phyloP scores from a whole-genome alignment of 1,140 invertebrate genomes.

The Sogatella furcifera region DNA sequence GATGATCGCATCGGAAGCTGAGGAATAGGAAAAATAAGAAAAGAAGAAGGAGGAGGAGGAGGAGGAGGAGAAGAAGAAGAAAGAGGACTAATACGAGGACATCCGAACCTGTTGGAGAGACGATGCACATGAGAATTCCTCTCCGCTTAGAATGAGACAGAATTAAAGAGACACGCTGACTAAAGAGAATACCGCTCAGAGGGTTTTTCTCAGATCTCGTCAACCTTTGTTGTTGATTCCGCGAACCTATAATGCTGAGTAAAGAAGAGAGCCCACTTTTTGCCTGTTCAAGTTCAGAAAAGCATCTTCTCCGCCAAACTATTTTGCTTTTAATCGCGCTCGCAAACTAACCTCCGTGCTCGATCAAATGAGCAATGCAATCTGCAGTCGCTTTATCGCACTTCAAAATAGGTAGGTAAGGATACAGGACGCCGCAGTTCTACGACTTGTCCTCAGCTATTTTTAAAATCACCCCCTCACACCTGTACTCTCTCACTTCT shows the following conservation, averaged over 20 bases:
- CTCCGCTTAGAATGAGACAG: too few species aligned
- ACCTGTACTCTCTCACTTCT: too few species aligned
- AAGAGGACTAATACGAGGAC: not conserved
- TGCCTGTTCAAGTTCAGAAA: not conserved
- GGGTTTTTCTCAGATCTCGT: not conserved
- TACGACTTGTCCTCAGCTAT: too few species aligned
- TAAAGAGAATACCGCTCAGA: not conserved
- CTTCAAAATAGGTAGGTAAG: too few species aligned
- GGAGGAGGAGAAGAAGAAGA: not conserved
- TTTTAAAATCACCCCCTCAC: too few species aligned
- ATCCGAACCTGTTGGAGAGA: not conserved
- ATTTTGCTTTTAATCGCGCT: too few species aligned
- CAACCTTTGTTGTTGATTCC: not conserved
- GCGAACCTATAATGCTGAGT: not conserved
- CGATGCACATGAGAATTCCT: not conserved
- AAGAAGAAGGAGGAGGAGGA: not conserved
- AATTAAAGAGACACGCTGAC: too few species aligned
- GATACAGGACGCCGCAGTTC: too few species aligned
- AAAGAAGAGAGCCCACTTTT: slow-evolving; percentile 1
- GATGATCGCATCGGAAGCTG: too few species aligned
- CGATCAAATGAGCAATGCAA: too few species aligned
- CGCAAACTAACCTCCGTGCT: too few species aligned
- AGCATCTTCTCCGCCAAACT: not conserved
- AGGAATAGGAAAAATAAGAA: not conserved
- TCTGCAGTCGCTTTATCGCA: too few species aligned